Conservation (phyloP, 30 jellyfish, hydroid and myxozoan genomes). For the Hydra vulgaris region DNA sequence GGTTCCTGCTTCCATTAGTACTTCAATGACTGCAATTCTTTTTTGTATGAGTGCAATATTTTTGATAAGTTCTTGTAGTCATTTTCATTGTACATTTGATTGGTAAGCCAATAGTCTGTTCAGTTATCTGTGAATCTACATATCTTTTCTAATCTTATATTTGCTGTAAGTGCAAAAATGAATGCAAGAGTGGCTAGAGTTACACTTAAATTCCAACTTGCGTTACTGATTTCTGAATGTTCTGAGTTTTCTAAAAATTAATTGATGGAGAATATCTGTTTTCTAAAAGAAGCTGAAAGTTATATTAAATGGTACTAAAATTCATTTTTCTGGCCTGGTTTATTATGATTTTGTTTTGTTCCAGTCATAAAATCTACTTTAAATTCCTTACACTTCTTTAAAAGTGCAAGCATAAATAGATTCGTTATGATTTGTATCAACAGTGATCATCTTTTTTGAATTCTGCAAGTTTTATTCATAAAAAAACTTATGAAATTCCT, state of each 20-base stretch:
- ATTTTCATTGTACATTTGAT: neutral
- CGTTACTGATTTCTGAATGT: neutral
- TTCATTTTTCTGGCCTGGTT: neutral
- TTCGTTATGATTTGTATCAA: too few species aligned
- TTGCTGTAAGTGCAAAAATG: neutral
- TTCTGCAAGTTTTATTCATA: too few species aligned
- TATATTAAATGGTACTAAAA: neutral
- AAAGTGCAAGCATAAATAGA: neutral
- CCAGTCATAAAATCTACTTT: neutral
- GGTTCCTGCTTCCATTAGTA: neutral
- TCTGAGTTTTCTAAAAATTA: neutral
- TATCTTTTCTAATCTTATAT: neutral
- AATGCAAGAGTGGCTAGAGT: neutral
- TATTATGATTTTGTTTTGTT: neutral
- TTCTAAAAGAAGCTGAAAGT: neutral
- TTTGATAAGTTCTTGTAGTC: neutral
- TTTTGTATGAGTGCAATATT: neutral
- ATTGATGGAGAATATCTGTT: neutral
- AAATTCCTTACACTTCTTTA: neutral
- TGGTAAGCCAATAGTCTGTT: neutral
- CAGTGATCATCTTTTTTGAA: too few species aligned
- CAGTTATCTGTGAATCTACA: neutral
- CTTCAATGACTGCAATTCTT: neutral
- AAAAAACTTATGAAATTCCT: too few species aligned
- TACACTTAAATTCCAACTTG: neutral